phyloP scores from a whole-genome alignment of 2,888 invertebrate genomes.

The Ypsolopha scabrella region DNA sequence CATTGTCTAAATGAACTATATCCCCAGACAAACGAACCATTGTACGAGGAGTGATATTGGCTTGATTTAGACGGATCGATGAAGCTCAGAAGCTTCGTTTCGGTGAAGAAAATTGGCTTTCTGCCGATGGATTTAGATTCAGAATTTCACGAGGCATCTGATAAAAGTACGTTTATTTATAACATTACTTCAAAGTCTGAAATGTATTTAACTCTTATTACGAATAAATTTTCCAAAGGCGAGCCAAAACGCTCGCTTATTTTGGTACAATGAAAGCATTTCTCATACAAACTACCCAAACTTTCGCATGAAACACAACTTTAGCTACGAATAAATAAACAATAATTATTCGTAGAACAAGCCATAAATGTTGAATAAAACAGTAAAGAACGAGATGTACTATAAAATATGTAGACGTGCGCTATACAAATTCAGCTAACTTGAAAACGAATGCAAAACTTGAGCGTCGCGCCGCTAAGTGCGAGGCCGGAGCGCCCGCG shows the following conservation, averaged over 20 bases:
- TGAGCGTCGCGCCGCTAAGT: slow-evolving; percentile 34
- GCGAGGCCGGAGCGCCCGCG: slow-evolving; percentile 17
- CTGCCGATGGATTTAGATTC: background rate
- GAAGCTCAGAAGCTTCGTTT: background rate
- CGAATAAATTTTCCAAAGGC: too few relatives aligned
- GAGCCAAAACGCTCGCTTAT: too few relatives aligned
- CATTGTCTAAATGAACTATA: slow-evolving; percentile 1
- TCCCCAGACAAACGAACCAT: slow-evolving; percentile 2
- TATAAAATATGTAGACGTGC: slow-evolving; percentile 41
- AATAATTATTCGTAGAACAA: background rate
- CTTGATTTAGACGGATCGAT: background rate
- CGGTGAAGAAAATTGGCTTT: background rate
- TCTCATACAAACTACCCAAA: too few relatives aligned
- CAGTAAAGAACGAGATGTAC: background rate
- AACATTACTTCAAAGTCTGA: too few relatives aligned
- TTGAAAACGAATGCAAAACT: slow-evolving; percentile 50
- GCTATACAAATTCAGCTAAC: slow-evolving; percentile 51
- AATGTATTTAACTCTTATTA: too few relatives aligned
- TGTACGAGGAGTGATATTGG: background rate
- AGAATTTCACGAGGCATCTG: too few relatives aligned
- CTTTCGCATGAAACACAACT: too few relatives aligned
- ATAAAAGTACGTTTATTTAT: too few relatives aligned
- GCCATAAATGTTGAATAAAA: background rate
- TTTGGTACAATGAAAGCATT: too few relatives aligned
- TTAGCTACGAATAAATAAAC: too few relatives aligned